Evolutionary conservation across 1,140 invertebrate species (phyloP).

Genomic region (Epicauta chinensis): DNA sequence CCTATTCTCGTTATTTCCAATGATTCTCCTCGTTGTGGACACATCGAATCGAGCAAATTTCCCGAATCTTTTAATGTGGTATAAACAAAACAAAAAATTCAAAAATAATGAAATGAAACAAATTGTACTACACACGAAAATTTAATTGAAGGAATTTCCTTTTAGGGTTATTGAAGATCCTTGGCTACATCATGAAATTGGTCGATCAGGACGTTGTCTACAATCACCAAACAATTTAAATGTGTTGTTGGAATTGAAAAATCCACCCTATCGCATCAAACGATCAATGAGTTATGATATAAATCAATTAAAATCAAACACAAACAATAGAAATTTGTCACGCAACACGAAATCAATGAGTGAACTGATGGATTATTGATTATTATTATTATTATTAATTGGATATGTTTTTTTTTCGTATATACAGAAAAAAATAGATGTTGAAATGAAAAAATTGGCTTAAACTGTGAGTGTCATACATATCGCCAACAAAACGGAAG

Average conservation of each 20-base stretch:
- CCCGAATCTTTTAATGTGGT: conserved; percentile 39
- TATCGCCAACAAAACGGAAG: conserved; percentile 4
- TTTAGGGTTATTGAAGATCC: conserved; percentile 37
- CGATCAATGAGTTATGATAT: conserved; percentile 32
- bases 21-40: conserved; percentile 18
- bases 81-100: conserved; percentile 4
- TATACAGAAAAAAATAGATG: not conserved
- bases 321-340: not conserved
- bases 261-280: conserved; percentile 28
- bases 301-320: conserved; percentile 15
- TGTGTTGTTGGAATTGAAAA: conserved; percentile 13
- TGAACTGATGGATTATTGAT: conserved; percentile 10
- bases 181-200: conserved; percentile 32
- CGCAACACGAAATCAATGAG: conserved; percentile 28
- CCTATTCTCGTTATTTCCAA: conserved; percentile 21
- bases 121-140: not conserved
- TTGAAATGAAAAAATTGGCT: not conserved
- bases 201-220: conserved; percentile 25
- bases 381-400: not conserved
- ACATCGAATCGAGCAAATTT: conserved; percentile 26
- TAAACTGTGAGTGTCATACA: not conserved
- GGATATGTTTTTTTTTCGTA: not conserved
- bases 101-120: not conserved
- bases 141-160: conserved; percentile 5
- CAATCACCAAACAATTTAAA: conserved; percentile 27